Base-by-base conservation (phyloP, 2,888 invertebrate species). In the Drosophila peninsularis region DNA sequence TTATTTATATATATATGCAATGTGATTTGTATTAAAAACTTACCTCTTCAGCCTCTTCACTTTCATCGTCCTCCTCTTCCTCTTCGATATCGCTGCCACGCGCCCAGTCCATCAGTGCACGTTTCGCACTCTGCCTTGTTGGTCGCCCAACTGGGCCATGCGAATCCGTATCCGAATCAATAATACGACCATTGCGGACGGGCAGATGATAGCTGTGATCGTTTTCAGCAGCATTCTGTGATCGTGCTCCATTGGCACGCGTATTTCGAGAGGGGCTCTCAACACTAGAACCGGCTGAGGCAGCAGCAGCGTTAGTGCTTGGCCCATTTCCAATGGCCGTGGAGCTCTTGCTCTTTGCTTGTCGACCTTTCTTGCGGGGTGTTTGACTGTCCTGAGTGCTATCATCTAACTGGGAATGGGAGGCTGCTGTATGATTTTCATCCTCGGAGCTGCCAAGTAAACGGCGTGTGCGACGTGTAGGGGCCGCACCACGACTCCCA, bases 151-250 rank as follows among this genome's bases (percentile, higher is more conserved):
- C 85, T 4, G 90, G 88, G 39, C 91, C 92, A 37, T 80, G 85
- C 0, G 90, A 91, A 50, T 91, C 91, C 10, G 88, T 87, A 62
- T 92, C 92, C 0, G 92, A 92, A 53, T 91, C 92, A 3, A 87
- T 79, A 37, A 91, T 82, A 13, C 92, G 90, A 7, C 90, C 76
- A 75, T 86, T 90, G 80, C 83, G 90, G 53, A 82, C 90, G 32
- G 79, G 90, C 53, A 92, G 73, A 74, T 92, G 92, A 73, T 92
- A 92, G 75, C 92, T 92, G 60, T 92, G 92, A 78, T 92, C 92
- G 42, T 91, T 91, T 69, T 92, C 92, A 32, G 91, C 82, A 3
- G 90, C 88, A 52, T 87, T 66, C 36, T 82, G 82, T 3, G 74
- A 74, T 3, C 81, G 81, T 0, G 78, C 80, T 21, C 77, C 88